A percentile compares a stretch with the other conserved stretches of the same genome.
These are phyloP conservation scores for Epistrophella euchroma DNA, from an alignment of 2,888 invertebrate species.

Conservation along the genomic window DNA sequence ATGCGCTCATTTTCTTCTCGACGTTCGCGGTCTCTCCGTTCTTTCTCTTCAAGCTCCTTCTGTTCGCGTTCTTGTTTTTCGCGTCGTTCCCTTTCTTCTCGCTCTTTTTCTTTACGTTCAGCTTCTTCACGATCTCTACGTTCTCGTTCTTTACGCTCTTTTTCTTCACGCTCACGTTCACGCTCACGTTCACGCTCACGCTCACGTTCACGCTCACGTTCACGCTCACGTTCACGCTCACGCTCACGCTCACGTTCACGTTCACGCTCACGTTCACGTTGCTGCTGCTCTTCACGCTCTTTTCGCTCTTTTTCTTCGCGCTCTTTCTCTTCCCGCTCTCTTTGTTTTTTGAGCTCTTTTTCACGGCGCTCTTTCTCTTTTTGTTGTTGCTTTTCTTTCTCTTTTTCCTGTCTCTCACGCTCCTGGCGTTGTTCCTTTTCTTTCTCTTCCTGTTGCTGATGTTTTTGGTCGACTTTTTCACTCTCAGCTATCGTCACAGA, in stretches of 20 bases:
- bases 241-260: conserved; percentile 78
- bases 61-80: conserved; percentile 78
- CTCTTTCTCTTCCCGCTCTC: conserved; percentile 75
- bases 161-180: conserved; percentile 76
- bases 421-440: conserved; percentile 78
- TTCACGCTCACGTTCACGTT: conserved; percentile 58
- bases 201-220: conserved; percentile 80
- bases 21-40: conserved; percentile 78
- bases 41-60: conserved; percentile 79
- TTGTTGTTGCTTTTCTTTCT: conserved; percentile 76
- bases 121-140: conserved; percentile 79
- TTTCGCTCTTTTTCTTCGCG: conserved; percentile 78
- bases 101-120: conserved; percentile 80
- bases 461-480: conserved; percentile 77
- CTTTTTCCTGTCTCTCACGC: conserved; percentile 78
- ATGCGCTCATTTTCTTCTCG: conserved; percentile 79
- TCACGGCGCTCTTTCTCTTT: conserved; percentile 78
- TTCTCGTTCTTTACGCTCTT: conserved; percentile 78
- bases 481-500: conserved; percentile 70
- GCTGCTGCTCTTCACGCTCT: conserved; percentile 76
- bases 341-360: conserved; percentile 81
- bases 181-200: conserved; percentile 74
- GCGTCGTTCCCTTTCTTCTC: conserved; percentile 77
- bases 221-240: conserved; percentile 79
- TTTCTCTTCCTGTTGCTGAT: conserved; percentile 72